These are phyloP conservation scores for Chrysolina americana DNA, from an alignment of 2,888 invertebrate genomes.

Conservation along the genomic window DNA sequence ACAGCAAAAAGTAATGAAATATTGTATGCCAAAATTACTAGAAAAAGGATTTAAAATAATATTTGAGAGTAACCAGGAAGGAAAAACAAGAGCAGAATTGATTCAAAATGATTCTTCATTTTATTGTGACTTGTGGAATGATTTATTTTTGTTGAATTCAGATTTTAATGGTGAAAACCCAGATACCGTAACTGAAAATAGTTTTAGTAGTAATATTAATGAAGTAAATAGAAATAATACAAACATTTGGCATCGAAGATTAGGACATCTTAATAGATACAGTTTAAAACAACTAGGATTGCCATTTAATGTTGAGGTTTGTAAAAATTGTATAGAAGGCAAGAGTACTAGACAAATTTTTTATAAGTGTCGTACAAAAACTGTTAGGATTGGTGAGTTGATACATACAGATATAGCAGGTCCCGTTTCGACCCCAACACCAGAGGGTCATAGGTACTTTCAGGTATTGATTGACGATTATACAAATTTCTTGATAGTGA, in stretches of 20 bases:
- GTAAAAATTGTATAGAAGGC: constrained; percentile 24
- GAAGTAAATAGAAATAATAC: too few species aligned
- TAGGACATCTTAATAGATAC: constrained; percentile 31
- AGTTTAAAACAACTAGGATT: constrained; percentile 21
- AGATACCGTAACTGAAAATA: too few species aligned
- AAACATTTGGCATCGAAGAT: constrained; percentile 25
- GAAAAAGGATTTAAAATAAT: too few species aligned
- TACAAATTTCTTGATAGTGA: constrained; percentile 44
- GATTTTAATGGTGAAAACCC: too few species aligned
- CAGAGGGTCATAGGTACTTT: constrained; percentile 46
- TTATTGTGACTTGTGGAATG: too few species aligned
- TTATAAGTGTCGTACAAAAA: constrained; percentile 34
- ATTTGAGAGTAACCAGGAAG: too few species aligned
- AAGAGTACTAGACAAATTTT: constrained; percentile 24
- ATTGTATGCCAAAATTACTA: too few species aligned
- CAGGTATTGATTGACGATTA: constrained; percentile 46
- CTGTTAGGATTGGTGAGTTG: constrained; percentile 45
- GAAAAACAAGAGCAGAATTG: too few species aligned
- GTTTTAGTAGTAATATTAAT: too few species aligned
- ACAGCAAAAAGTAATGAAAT: too few species aligned
- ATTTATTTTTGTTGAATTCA: too few species aligned
- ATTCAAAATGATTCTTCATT: too few species aligned
- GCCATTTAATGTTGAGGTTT: constrained; percentile 17
- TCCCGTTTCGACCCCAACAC: constrained; percentile 40
- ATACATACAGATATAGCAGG: constrained; percentile 48